phyloP scores from a whole-genome alignment of 2,888 invertebrate species.

The Platynereis dumerilii region DNA sequence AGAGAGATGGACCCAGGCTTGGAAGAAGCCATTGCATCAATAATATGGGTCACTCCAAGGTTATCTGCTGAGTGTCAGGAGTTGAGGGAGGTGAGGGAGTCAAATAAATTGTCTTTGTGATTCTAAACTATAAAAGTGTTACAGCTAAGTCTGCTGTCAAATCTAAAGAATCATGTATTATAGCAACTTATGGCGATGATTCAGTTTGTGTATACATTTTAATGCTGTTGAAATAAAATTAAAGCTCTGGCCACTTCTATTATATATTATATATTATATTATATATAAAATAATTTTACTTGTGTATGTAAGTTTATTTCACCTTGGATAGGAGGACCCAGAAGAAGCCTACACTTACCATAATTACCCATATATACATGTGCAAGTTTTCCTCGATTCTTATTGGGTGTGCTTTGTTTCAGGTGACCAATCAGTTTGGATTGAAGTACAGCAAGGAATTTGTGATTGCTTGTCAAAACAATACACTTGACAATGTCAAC shows the following conservation, averaged over 20 bases:
- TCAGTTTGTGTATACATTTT: too few relatives aligned
- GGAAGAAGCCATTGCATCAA: constrained; percentile 91
- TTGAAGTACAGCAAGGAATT: constrained; percentile 94
- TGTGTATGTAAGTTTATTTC: too few relatives aligned
- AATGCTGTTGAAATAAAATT: too few relatives aligned
- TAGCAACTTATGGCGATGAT: too few relatives aligned
- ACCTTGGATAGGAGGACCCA: neutral
- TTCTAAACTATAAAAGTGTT: too few relatives aligned
- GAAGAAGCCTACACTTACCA: neutral
- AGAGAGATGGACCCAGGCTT: constrained; percentile 89
- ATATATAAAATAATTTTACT: too few relatives aligned
- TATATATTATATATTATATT: too few relatives aligned
- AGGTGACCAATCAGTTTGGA: constrained; percentile 82
- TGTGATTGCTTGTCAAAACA: constrained; percentile 27
- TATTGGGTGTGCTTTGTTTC: too few relatives aligned
- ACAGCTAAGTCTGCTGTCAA: too few relatives aligned
- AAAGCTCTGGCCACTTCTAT: too few relatives aligned
- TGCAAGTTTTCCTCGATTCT: neutral
- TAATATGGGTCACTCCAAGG: constrained; percentile 97
- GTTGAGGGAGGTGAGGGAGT: constrained; percentile 68
- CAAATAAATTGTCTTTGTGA: too few relatives aligned
- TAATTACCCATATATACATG: neutral
- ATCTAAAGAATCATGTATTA: too few relatives aligned
- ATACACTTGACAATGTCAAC: constrained; percentile 74
- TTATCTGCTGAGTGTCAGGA: constrained; percentile 73